phyloP scores from a whole-genome alignment of 2,888 invertebrate species.

The Brassicogethes aeneus region DNA sequence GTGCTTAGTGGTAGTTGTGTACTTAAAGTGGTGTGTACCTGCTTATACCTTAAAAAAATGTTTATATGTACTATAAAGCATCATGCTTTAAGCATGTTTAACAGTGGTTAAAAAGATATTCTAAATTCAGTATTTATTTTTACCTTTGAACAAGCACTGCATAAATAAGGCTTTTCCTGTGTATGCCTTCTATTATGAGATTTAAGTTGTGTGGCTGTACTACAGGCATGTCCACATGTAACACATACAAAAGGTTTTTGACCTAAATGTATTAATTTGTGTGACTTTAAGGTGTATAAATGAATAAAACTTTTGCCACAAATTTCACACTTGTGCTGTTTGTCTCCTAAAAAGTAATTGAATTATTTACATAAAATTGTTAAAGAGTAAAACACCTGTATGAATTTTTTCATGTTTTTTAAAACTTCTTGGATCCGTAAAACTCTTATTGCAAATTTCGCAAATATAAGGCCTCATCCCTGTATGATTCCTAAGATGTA shows the following conservation, averaged over 20 bases:
- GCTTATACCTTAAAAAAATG: too few relatives aligned
- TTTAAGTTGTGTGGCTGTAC: constrained; percentile 26
- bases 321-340: constrained; percentile 22
- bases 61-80: too few relatives aligned
- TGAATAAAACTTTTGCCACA: constrained; percentile 27
- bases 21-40: too few relatives aligned
- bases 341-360: constrained; percentile 20
- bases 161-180: constrained; percentile 26
- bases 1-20: too few relatives aligned
- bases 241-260: constrained; percentile 27
- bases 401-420: constrained; percentile 28
- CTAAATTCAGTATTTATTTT: too few relatives aligned
- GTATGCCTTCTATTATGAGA: constrained; percentile 25
- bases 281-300: constrained; percentile 24
- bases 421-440: constrained; percentile 25
- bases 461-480: constrained; percentile 24
- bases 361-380: neutral
- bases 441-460: constrained; percentile 22
- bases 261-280: constrained; percentile 25
- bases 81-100: too few relatives aligned
- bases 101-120: too few relatives aligned
- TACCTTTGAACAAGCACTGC: constrained; percentile 25
- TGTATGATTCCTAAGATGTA: constrained; percentile 26
- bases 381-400: constrained; percentile 15
- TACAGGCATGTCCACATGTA: constrained; percentile 24